These are phyloP conservation scores for Neosilurus mollespiculum DNA, from an alignment of 2,797 vertebrate species.

Conservation along the genomic window DNA sequence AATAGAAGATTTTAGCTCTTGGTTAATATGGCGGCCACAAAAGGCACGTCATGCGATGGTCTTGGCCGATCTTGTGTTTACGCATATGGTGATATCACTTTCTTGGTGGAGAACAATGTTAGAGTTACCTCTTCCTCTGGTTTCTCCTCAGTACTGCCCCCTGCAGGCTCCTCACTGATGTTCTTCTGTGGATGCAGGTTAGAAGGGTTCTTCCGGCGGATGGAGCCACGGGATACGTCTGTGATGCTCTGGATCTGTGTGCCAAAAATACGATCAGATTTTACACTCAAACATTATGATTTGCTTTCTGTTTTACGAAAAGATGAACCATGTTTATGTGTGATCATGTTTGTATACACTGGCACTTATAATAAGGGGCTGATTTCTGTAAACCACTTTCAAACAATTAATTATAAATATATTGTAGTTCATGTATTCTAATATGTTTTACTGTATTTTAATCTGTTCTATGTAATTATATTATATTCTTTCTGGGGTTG, in stretches of 20 bases:
- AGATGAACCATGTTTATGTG: not conserved
- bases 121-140: slow-evolving; percentile 83
- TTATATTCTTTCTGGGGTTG: not conserved
- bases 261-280: not conserved
- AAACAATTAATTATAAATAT: not conserved
- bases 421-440: no score
- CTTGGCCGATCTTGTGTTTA: no score
- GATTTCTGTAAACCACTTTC: not conserved
- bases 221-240: slow-evolving; percentile 93
- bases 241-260: slow-evolving; percentile 97
- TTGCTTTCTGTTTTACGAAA: not conserved
- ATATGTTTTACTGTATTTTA: not conserved
- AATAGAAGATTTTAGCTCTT: no score
- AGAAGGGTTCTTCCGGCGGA: slow-evolving; percentile 88
- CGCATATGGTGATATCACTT: not conserved
- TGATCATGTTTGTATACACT: not conserved
- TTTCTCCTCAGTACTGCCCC: slow-evolving; percentile 78
- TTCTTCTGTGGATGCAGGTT: slow-evolving; percentile 78
- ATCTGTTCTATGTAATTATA: not conserved
- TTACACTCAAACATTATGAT: not conserved
- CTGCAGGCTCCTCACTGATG: slow-evolving; percentile 78
- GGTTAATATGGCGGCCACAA: no score
- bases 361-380: no score
- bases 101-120: not conserved
- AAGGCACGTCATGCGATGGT: no score